phyloP scores from a whole-genome alignment of 2,113 vertebrate genomes.

The Channa argus region DNA sequence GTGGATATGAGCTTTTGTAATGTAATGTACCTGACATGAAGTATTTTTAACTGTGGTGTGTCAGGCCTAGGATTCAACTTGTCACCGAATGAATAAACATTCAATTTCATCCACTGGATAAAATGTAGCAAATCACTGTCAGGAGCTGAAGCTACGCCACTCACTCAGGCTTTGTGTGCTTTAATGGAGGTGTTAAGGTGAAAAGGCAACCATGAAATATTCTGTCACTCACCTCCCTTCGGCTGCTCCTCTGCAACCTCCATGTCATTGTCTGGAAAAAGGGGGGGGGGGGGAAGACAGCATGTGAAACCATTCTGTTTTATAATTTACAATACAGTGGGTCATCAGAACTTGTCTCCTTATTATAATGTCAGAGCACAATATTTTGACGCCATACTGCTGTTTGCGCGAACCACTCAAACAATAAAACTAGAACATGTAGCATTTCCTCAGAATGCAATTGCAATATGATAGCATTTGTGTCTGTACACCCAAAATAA shows the following conservation, averaged over 20 bases:
- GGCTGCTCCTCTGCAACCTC: slow-evolving; percentile 71
- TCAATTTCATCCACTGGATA: slow-evolving; percentile 59
- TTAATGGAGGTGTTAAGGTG: slow-evolving; percentile 73
- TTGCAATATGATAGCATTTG: slow-evolving; percentile 11
- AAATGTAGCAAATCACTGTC: slow-evolving; percentile 66
- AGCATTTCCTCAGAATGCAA: slow-evolving; percentile 2
- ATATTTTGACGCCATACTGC: slow-evolving; percentile 15
- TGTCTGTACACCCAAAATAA: background rate
- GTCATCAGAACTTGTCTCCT: slow-evolving; percentile 30
- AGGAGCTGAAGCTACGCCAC: slow-evolving; percentile 45
- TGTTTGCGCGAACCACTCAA: background rate
- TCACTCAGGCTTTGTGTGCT: slow-evolving; percentile 66
- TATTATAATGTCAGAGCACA: slow-evolving; percentile 39
- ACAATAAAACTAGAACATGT: slow-evolving; percentile 1
- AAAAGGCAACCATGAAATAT: slow-evolving; percentile 75
- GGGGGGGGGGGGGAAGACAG: slow-evolving; percentile 42
- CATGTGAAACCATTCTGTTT: slow-evolving; percentile 51
- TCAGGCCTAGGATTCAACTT: slow-evolving; percentile 57
- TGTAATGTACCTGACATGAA: slow-evolving; percentile 71
- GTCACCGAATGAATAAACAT: slow-evolving; percentile 74
- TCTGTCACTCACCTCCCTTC: slow-evolving; percentile 82
- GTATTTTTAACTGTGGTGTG: slow-evolving; percentile 70
- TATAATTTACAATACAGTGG: slow-evolving; percentile 35
- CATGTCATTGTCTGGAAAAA: slow-evolving; percentile 76
- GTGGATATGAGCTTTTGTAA: slow-evolving; percentile 68